Evolutionary conservation across 2,113 vertebrate species (phyloP).

Genomic region (Rhinolophus sinicus): DNA sequence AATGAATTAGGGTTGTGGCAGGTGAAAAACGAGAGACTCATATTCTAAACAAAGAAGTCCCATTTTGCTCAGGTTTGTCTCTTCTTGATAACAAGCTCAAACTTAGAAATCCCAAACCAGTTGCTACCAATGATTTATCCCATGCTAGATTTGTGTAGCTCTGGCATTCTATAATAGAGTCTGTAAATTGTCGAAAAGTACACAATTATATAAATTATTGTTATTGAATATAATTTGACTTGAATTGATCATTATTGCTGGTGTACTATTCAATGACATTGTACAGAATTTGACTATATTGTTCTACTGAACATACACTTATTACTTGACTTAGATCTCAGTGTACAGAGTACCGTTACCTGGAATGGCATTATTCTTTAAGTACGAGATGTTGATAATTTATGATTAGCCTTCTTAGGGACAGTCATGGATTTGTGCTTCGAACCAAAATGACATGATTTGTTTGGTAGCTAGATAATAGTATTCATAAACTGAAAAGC

Average conservation of each 20-base stretch:
- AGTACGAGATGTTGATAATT: background rate
- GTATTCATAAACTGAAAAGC: background rate
- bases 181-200: background rate
- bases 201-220: background rate
- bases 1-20: background rate
- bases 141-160: background rate
- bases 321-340: background rate
- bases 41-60: background rate
- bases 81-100: background rate
- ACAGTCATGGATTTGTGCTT: background rate
- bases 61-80: background rate
- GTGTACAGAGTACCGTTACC: background rate
- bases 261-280: rapidly evolving
- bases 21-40: background rate
- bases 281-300: background rate
- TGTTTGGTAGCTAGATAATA: background rate
- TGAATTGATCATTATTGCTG: background rate
- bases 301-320: background rate
- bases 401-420: background rate
- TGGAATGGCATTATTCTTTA: background rate
- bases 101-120: background rate
- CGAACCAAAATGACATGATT: background rate
- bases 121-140: background rate
- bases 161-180: background rate
- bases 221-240: background rate